phyloP scores from a whole-genome alignment of 2,113 vertebrate species.

The Anoplopoma fimbria region DNA sequence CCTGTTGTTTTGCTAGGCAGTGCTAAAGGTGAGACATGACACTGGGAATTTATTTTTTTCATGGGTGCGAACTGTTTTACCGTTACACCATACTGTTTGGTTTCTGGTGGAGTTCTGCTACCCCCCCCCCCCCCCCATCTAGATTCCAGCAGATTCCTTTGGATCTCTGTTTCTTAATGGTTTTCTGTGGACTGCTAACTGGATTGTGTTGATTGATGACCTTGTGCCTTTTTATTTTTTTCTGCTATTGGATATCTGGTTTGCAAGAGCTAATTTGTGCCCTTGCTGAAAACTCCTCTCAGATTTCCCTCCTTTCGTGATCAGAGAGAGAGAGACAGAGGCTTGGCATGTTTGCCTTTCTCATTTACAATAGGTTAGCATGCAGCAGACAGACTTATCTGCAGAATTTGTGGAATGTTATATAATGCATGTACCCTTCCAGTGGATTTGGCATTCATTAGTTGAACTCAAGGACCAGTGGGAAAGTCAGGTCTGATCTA shows the following conservation, averaged over 20 bases:
- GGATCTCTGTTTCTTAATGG: neutral
- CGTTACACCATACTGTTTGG: constrained; percentile 28
- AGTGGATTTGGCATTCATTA: constrained; percentile 41
- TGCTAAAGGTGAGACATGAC: constrained; percentile 9
- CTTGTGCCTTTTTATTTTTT: constrained; percentile 6
- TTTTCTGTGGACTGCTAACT: constrained; percentile 27
- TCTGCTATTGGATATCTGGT: constrained; percentile 30
- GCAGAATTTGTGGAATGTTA: constrained; percentile 59
- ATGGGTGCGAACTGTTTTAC: constrained; percentile 27
- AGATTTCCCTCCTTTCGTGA: constrained; percentile 42
- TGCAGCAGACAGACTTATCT: constrained; percentile 36
- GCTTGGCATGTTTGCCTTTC: constrained; percentile 24
- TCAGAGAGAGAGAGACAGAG: neutral
- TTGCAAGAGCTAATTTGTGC: constrained; percentile 21
- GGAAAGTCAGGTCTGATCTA: constrained; percentile 41
- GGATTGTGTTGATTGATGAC: constrained; percentile 48
- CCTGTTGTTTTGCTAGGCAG: constrained; percentile 27
- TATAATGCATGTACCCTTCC: constrained; percentile 32
- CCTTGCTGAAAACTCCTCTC: constrained; percentile 30
- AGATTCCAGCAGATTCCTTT: constrained; percentile 28
- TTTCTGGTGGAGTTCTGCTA: constrained; percentile 19
- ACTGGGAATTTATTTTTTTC: constrained; percentile 3
- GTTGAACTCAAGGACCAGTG: constrained; percentile 22
- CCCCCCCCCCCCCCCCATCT: neutral
- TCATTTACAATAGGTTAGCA: constrained; percentile 29